Percentiles rank a stretch among this genome's conserved stretches.
Evolutionary conservation across 2,797 vertebrate genomes (phyloP).

Genomic region (Hirundo rustica): DNA sequence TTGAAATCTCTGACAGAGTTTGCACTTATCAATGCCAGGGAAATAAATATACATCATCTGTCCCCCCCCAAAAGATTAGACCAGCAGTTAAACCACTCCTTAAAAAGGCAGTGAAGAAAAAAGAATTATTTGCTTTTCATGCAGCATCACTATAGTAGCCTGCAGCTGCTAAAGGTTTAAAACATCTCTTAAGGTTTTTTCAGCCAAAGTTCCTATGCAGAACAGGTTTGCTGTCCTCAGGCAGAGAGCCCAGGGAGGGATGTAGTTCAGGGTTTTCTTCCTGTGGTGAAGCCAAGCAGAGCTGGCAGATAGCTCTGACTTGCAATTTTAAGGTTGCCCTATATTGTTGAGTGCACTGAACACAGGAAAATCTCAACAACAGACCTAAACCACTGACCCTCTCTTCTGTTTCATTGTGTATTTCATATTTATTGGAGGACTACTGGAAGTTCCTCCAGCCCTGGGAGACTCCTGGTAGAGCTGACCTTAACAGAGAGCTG

Average conservation of each 20-base stretch:
- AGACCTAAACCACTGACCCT: accelerated
- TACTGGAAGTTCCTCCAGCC: background rate
- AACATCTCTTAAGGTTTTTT: background rate
- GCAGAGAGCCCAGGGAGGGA: background rate
- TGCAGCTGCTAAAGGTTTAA: background rate
- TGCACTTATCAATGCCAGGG: background rate
- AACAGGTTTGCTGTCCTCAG: background rate
- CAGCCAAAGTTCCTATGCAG: background rate
- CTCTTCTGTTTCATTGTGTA: background rate
- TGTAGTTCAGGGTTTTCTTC: background rate
- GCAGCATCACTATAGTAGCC: background rate
- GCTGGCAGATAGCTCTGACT: background rate
- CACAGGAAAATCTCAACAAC: background rate
- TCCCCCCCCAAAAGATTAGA: background rate
- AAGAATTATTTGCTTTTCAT: background rate
- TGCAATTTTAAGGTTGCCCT: background rate
- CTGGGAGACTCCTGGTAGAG: background rate
- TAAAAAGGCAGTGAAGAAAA: background rate
- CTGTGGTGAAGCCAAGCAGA: background rate
- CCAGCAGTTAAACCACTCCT: background rate
- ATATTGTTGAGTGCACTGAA: background rate
- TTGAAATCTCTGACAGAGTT: background rate
- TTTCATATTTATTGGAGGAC: background rate
- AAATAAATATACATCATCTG: background rate
- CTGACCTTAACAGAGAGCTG: background rate